These are phyloP conservation scores for Dusona sp. DNA, from an alignment of 2,888 invertebrate genomes.

Conservation along the genomic window DNA sequence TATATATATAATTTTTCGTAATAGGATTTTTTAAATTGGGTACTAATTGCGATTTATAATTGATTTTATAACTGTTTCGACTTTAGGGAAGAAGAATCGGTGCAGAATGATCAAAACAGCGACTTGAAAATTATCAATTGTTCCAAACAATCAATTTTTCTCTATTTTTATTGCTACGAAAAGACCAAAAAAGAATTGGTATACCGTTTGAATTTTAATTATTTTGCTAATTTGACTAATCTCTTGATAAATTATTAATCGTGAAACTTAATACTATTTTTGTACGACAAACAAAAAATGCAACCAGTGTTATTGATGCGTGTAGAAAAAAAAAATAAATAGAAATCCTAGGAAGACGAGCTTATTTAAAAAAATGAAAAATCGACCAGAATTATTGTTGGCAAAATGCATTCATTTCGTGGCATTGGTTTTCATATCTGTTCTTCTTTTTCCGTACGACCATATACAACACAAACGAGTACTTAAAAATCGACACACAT, in stretches of 20 bases:
- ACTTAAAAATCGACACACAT: constrained; percentile 53
- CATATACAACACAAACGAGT: constrained; percentile 51
- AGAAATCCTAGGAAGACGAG: constrained; percentile 35
- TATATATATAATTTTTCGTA: constrained; percentile 32
- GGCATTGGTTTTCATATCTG: constrained; percentile 13
- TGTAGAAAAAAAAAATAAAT: constrained; percentile 26
- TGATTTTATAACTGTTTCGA: constrained; percentile 2
- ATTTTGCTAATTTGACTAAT: constrained; percentile 5
- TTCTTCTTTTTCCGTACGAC: neutral
- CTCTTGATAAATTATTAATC: constrained; percentile 16
- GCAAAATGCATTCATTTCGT: constrained; percentile 24
- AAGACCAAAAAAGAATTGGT: neutral
- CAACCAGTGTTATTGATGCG: constrained; percentile 53
- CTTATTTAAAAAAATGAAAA: constrained; percentile 36
- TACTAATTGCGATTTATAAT: constrained; percentile 19
- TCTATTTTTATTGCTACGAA: neutral
- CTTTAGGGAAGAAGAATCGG: neutral
- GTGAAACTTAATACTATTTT: constrained; percentile 53
- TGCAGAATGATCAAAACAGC: constrained; percentile 13
- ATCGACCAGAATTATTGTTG: constrained; percentile 51
- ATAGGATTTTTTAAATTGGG: constrained; percentile 23
- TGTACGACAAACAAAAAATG: constrained; percentile 49
- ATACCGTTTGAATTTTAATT: neutral
- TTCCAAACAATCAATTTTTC: neutral
- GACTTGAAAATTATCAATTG: neutral